Evolutionary conservation across 2,113 vertebrate species (phyloP).

Genomic region (Neodontobutis hainanensis): DNA sequence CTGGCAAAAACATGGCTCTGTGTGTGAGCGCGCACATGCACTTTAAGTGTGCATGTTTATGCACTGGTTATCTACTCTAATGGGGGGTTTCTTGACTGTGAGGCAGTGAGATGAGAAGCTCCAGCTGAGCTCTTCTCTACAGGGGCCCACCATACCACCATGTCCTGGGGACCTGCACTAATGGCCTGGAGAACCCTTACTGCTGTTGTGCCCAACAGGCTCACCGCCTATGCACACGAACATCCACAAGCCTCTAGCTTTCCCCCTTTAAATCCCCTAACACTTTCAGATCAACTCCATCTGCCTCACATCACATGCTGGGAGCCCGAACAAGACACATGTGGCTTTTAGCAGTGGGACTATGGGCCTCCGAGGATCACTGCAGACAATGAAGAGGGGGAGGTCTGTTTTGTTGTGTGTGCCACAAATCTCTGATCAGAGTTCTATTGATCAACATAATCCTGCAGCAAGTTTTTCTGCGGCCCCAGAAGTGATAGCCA

Average conservation of each 20-base stretch:
- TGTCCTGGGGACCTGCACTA: constrained; percentile 81
- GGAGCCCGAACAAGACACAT: constrained; percentile 38
- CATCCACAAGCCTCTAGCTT: constrained; percentile 26
- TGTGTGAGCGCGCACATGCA: constrained; percentile 28
- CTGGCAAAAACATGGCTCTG: constrained; percentile 83
- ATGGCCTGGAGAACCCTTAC: constrained; percentile 75
- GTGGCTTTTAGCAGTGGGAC: constrained; percentile 34
- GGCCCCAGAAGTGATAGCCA: constrained; percentile 16
- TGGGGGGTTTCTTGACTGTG: constrained; percentile 80
- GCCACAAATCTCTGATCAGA: constrained; percentile 44
- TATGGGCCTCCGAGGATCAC: constrained; percentile 12
- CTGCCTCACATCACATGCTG: constrained; percentile 54
- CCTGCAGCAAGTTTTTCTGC: constrained; percentile 41
- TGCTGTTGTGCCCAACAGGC: constrained; percentile 66
- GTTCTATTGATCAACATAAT: constrained; percentile 39
- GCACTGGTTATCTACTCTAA: constrained; percentile 82
- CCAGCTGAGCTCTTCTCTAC: constrained; percentile 87
- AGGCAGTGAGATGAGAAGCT: constrained; percentile 63
- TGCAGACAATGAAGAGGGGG: constrained; percentile 31
- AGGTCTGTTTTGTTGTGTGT: constrained; percentile 32
- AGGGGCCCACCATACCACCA: constrained; percentile 80
- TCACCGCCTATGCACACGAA: constrained; percentile 31
- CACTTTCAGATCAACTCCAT: constrained; percentile 60
- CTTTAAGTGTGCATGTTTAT: constrained; percentile 51
- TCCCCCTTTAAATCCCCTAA: constrained; percentile 39